These are phyloP conservation scores for Tenthredo distinguenda DNA, from an alignment of 2,888 invertebrate genomes.

Conservation along the genomic window DNA sequence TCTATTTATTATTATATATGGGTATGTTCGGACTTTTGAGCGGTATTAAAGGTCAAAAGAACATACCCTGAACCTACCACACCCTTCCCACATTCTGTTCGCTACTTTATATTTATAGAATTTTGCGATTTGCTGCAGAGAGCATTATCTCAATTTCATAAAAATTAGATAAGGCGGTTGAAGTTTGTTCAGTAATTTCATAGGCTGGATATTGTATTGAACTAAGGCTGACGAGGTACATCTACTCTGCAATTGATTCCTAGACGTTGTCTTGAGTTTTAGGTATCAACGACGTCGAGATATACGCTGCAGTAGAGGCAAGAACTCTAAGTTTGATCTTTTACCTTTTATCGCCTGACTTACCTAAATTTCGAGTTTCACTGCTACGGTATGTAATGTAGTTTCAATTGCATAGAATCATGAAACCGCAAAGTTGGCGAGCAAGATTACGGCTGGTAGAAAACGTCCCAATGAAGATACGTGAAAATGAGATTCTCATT, in stretches of 20 bases:
- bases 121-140: neutral
- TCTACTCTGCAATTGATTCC: neutral
- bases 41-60: neutral
- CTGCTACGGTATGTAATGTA: slow-evolving; percentile 27
- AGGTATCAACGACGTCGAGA: neutral
- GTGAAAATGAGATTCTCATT: slow-evolving; percentile 46
- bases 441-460: slow-evolving; percentile 39
- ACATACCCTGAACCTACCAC: neutral
- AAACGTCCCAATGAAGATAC: slow-evolving; percentile 44
- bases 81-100: neutral
- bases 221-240: neutral
- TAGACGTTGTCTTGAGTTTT: slow-evolving; percentile 10
- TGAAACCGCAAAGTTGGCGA: slow-evolving; percentile 46
- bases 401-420: slow-evolving; percentile 42
- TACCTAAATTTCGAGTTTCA: slow-evolving; percentile 21
- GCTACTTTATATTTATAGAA: neutral
- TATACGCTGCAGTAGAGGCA: neutral
- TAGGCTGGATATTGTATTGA: neutral
- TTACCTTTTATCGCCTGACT: neutral
- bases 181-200: neutral
- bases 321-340: slow-evolving; percentile 30
- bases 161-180: neutral
- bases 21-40: neutral
- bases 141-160: neutral
- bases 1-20: neutral